Evolutionary conservation across 2,113 vertebrate genomes (phyloP), one percentile per base, ranked within the genome.

Genomic region (Pterocles burchelli): DNA sequence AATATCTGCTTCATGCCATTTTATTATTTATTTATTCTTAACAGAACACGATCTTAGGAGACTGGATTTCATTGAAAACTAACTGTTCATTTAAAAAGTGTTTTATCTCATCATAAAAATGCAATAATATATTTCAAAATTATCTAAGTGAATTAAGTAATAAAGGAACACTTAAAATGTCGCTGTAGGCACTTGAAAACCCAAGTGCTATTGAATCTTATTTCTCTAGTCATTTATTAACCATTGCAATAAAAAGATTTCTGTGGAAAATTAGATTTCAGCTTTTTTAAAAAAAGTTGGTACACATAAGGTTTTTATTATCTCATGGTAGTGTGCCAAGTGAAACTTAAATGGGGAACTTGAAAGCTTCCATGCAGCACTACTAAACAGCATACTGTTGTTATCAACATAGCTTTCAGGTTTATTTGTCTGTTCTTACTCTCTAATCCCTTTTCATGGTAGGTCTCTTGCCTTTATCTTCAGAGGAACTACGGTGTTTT

Each of bases 361-460:
- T 28, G n/a, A 4, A 84, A 46, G 3, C 7, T 67, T 74, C 28
- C n/a, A 10, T 52, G 38, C 41, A 91, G 11, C 6, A 10, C 10
- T n/a, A 43, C 28, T 8, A 57, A 59, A 46, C 0, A 43, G 9
- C 0, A 0, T 12, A 7, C 1, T 43, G 1, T 18, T 45, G 8
- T 29, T 54, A 80, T 24, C 49, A 51, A 20, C 0, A 2, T 25
- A 13, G 2, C 17, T 65, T 80, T 76, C 20, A 57, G 9, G 31
- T 71, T 70, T 70, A 31, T 55, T 67, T 73, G 11, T 17, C 21
- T 70, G 8, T 62, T 70, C 5, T 59, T 45, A 31, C 7, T 54
- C 17, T 49, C 3, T 57, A 19, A 41, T 15, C 2, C 3, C 7
- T 63, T 59, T 57, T 13, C 13, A 59, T 22, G 26, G 4, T 5